These are phyloP conservation scores for Oncopeltus fasciatus DNA, from an alignment of 1,140 invertebrate species.

Conservation along the genomic window DNA sequence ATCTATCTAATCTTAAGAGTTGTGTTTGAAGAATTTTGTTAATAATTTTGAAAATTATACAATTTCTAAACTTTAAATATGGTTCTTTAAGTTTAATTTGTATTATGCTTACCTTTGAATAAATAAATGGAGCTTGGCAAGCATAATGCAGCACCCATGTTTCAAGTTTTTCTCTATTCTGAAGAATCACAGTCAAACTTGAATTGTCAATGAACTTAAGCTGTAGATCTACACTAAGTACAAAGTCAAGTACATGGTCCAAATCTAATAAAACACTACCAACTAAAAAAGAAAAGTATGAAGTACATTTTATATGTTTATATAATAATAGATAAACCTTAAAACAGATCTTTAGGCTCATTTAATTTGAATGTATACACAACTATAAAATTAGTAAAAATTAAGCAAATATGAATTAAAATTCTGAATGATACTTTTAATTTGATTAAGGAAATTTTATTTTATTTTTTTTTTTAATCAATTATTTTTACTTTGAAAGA, in stretches of 20 bases:
- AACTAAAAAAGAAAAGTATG: conserved; percentile 20
- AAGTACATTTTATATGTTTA: too few relatives aligned
- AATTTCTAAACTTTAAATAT: not conserved
- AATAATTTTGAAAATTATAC: not conserved
- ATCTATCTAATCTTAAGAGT: too few relatives aligned
- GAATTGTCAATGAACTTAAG: conserved; percentile 40
- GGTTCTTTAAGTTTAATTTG: not conserved
- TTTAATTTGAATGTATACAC: too few relatives aligned
- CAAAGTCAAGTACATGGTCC: conserved; percentile 58
- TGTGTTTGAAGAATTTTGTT: too few relatives aligned
- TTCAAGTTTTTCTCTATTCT: conserved; percentile 61
- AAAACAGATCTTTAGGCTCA: too few relatives aligned
- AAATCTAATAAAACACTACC: conserved; percentile 44
- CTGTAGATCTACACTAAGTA: conserved; percentile 60
- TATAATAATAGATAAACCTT: too few relatives aligned
- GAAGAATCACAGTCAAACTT: conserved; percentile 59
- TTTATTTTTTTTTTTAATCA: too few relatives aligned
- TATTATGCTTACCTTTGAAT: conserved; percentile 42
- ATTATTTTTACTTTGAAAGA: too few relatives aligned
- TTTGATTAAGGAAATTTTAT: too few relatives aligned
- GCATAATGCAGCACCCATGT: conserved; percentile 72
- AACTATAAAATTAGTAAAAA: too few relatives aligned
- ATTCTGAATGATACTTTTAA: too few relatives aligned
- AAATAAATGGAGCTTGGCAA: conserved; percentile 53
- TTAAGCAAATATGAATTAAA: too few relatives aligned